These are phyloP conservation scores for Pangasianodon hypophthalmus DNA, from an alignment of 2,113 vertebrate genomes.

Conservation along the genomic window DNA sequence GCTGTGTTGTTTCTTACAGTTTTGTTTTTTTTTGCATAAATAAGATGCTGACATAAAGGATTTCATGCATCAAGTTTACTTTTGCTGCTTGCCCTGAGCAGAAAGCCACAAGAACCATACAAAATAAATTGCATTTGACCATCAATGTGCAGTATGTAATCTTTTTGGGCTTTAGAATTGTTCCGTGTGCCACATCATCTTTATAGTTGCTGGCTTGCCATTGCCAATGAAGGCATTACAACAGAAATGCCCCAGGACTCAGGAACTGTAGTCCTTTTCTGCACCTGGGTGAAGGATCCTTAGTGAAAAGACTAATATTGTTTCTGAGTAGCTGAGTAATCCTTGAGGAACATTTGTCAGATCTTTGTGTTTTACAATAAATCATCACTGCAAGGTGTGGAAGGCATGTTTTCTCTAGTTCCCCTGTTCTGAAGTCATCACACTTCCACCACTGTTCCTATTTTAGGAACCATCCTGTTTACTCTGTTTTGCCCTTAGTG, in stretches of 20 bases:
- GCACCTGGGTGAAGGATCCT: not conserved
- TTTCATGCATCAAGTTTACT: not conserved
- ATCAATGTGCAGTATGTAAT: not conserved
- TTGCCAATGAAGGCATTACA: not conserved
- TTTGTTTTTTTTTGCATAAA: not conserved
- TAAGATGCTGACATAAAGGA: not conserved
- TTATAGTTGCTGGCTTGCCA: not conserved
- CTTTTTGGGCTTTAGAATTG: not conserved
- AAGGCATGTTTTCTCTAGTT: conserved; percentile 1
- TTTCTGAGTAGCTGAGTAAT: conserved; percentile 14
- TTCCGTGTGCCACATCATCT: not conserved
- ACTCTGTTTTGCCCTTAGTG: conserved; percentile 39
- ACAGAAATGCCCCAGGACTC: not conserved
- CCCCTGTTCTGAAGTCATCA: conserved; percentile 34
- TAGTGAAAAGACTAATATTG: conserved; percentile 8
- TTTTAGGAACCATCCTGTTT: conserved; percentile 54
- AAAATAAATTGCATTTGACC: not conserved
- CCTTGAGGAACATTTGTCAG: conserved; percentile 21
- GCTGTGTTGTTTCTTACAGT: not conserved
- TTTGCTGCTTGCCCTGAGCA: not conserved
- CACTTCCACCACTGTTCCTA: conserved; percentile 50
- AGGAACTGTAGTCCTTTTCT: not conserved
- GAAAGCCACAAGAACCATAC: not conserved
- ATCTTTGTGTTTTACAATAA: conserved; percentile 40
- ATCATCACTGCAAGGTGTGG: conserved; percentile 30